Percentiles rank a stretch among this genome's conserved stretches.
These are phyloP conservation scores for Pleuronectes platessa DNA, from an alignment of 2,113 vertebrate genomes.

Conservation along the genomic window DNA sequence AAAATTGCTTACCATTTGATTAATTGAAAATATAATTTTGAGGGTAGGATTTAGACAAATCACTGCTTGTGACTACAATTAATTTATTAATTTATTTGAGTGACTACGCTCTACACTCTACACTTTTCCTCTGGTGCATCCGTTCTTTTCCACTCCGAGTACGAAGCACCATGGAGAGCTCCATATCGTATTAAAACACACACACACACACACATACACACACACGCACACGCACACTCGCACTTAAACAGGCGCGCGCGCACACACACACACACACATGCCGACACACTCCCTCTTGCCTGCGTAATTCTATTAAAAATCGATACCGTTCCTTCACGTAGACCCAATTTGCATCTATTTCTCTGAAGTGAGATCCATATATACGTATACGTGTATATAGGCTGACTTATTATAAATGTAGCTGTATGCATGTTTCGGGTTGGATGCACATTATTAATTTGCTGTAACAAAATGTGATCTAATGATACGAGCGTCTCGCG, in stretches of 20 bases:
- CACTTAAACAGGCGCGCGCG: neutral
- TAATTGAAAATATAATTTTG: neutral
- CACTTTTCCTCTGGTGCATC: neutral
- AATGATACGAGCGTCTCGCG: conserved; percentile 65
- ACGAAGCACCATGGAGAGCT: conserved; percentile 79
- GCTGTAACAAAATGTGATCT: conserved; percentile 55
- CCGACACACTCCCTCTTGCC: neutral
- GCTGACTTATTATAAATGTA: neutral
- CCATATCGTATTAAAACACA: conserved; percentile 4
- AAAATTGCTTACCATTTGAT: neutral
- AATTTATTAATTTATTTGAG: neutral
- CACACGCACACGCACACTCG: neutral
- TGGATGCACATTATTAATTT: conserved; percentile 59
- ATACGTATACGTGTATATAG: neutral
- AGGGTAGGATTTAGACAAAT: neutral
- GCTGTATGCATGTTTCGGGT: conserved; percentile 35
- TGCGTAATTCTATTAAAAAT: conserved; percentile 17
- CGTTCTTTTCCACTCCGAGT: neutral
- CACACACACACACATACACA: neutral
- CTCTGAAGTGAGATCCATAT: neutral
- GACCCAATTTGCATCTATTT: neutral
- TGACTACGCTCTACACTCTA: neutral
- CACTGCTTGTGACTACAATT: neutral
- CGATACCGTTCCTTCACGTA: conserved; percentile 20
- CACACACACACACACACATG: neutral